These are phyloP conservation scores for Hipposideros armiger DNA, from an alignment of 2,113 vertebrate species.

Conservation along the genomic window DNA sequence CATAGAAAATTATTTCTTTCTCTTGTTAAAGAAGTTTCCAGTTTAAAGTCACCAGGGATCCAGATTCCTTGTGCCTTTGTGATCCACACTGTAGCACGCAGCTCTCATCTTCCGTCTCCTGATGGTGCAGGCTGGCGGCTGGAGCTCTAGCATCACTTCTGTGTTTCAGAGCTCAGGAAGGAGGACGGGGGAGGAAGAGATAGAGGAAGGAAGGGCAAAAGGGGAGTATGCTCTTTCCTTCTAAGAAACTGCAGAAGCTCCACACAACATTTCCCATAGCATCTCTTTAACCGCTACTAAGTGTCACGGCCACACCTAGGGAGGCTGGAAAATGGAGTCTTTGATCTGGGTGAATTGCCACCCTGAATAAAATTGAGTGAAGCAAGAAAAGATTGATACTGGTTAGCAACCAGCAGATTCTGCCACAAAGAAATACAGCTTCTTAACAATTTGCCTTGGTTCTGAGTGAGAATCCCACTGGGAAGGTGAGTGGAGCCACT, in stretches of 20 bases:
- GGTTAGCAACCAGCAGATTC: slow-evolving; percentile 12
- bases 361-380: background rate
- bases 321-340: background rate
- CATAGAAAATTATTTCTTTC: background rate
- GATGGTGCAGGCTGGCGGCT: background rate
- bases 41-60: background rate
- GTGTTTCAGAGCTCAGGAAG: background rate
- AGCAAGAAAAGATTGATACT: background rate
- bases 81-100: background rate
- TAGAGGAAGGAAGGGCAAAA: background rate
- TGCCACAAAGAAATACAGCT: background rate
- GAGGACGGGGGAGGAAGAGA: background rate
- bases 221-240: background rate
- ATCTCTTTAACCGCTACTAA: background rate
- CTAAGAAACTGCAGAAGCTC: background rate
- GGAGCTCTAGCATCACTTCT: background rate
- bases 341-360: background rate
- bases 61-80: background rate
- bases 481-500: slow-evolving; percentile 5
- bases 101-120: background rate
- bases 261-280: background rate
- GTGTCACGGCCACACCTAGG: background rate
- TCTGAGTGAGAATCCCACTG: background rate
- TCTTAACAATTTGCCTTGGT: background rate
- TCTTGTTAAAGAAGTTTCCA: slow-evolving; percentile 29